These are phyloP conservation scores for Drosophila maculinotata DNA, from an alignment of 2,888 invertebrate species.

Conservation along the genomic window DNA sequence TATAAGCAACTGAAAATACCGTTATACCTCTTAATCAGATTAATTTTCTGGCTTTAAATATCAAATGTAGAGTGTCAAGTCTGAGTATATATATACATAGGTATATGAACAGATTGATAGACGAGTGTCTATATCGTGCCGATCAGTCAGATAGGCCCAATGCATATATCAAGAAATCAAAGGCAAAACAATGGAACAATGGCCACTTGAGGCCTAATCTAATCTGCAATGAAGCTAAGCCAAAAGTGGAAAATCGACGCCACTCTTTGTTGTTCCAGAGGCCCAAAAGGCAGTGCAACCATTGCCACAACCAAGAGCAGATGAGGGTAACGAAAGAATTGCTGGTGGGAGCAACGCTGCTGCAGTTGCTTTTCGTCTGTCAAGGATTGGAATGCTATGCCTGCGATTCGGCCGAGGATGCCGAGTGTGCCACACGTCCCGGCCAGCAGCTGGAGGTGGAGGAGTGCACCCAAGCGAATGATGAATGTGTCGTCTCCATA, in stretches of 20 bases:
- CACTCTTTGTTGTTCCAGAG: constrained; percentile 31
- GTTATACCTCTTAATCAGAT: too few species aligned
- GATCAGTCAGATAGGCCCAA: too few species aligned
- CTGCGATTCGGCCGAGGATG: constrained; percentile 74
- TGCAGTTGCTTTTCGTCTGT: constrained; percentile 16
- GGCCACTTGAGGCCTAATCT: constrained; percentile 61
- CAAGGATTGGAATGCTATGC: constrained; percentile 74
- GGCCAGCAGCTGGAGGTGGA: constrained; percentile 79
- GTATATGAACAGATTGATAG: too few species aligned
- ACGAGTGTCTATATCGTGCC: too few species aligned
- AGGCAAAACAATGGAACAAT: too few species aligned
- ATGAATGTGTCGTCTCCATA: constrained; percentile 76
- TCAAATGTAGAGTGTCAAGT: too few species aligned
- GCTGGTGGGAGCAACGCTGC: constrained; percentile 4
- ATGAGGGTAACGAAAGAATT: constrained; percentile 6
- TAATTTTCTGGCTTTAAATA: too few species aligned
- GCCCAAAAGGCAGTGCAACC: constrained; percentile 2
- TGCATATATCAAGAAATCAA: too few species aligned
- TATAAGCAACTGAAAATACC: too few species aligned
- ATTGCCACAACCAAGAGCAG: constrained; percentile 14
- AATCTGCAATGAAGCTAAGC: constrained; percentile 33
- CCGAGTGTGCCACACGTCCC: constrained; percentile 79
- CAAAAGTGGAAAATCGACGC: not conserved
- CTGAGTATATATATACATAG: too few species aligned
- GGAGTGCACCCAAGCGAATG: constrained; percentile 62